Evolutionary conservation across 1,140 invertebrate species (phyloP).

Genomic region (Helicoverpa armigera): DNA sequence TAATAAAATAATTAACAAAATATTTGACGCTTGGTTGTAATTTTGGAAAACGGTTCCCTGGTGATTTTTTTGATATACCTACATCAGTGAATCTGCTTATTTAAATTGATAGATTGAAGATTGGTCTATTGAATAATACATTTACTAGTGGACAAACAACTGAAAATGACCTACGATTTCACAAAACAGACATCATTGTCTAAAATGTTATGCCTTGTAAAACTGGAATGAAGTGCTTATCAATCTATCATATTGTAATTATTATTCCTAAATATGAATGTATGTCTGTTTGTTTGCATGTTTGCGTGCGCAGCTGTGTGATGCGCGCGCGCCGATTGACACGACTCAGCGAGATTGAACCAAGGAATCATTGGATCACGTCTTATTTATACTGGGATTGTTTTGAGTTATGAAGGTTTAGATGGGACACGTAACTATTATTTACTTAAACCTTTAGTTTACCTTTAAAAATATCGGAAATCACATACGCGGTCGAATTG

Average conservation of each 20-base stretch:
- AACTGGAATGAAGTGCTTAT: neutral
- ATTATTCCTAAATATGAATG: conserved; percentile 47
- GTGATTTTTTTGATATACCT: too few relatives aligned
- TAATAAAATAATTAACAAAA: too few relatives aligned
- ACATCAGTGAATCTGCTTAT: too few relatives aligned
- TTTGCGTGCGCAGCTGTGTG: conserved; percentile 54
- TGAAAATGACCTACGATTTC: too few relatives aligned
- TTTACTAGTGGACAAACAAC: too few relatives aligned
- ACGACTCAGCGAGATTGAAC: conserved; percentile 67
- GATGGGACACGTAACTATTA: neutral
- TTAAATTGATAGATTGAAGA: too few relatives aligned
- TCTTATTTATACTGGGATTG: conserved; percentile 14
- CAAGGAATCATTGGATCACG: conserved; percentile 48
- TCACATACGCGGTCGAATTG: too few relatives aligned
- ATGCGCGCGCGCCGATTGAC: conserved; percentile 61
- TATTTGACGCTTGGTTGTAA: too few relatives aligned
- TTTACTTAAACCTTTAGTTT: neutral
- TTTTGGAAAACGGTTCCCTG: too few relatives aligned
- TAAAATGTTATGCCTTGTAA: too few relatives aligned
- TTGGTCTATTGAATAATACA: too few relatives aligned
- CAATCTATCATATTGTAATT: neutral
- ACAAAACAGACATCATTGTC: too few relatives aligned
- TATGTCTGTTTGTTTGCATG: conserved; percentile 40
- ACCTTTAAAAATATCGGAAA: neutral
- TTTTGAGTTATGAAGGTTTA: neutral